phyloP scores from a whole-genome alignment of 2,113 vertebrate species.

The Neolamprologus sp. region DNA sequence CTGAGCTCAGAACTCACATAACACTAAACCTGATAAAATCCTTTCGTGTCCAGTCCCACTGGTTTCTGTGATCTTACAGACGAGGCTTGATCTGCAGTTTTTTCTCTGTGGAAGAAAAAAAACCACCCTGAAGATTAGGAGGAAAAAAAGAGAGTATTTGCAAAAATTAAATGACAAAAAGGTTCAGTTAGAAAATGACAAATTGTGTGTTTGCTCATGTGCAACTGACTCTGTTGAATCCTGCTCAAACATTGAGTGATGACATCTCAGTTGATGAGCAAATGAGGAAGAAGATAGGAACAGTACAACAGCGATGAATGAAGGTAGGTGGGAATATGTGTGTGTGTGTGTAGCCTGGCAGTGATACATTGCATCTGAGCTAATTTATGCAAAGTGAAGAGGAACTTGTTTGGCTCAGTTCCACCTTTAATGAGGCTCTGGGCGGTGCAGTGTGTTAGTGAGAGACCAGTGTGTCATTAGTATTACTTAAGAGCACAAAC shows the following conservation, averaged over 20 bases:
- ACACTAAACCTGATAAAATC: background rate
- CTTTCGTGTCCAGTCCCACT: background rate
- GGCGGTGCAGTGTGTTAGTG: constrained; percentile 50
- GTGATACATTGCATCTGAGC: constrained; percentile 67
- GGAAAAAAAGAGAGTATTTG: background rate
- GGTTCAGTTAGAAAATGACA: background rate
- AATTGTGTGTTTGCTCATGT: background rate
- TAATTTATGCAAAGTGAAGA: constrained; percentile 79
- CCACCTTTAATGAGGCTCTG: constrained; percentile 73
- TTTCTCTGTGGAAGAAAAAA: background rate
- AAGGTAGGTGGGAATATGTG: background rate
- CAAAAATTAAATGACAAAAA: background rate
- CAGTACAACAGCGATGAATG: constrained; percentile 10
- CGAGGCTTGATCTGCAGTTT: constrained; percentile 75
- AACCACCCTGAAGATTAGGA: background rate
- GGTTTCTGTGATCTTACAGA: constrained; percentile 18
- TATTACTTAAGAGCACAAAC: constrained; percentile 45
- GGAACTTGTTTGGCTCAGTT: constrained; percentile 73
- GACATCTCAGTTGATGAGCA: constrained; percentile 36
- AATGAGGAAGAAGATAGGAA: constrained; percentile 33
- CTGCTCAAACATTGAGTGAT: constrained; percentile 42
- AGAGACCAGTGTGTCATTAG: constrained; percentile 38
- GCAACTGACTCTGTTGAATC: background rate
- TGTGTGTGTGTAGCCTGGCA: constrained; percentile 25
- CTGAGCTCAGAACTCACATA: background rate